Evolutionary conservation across 2,888 invertebrate species (phyloP).

Genomic region (Orthosia gracilis): DNA sequence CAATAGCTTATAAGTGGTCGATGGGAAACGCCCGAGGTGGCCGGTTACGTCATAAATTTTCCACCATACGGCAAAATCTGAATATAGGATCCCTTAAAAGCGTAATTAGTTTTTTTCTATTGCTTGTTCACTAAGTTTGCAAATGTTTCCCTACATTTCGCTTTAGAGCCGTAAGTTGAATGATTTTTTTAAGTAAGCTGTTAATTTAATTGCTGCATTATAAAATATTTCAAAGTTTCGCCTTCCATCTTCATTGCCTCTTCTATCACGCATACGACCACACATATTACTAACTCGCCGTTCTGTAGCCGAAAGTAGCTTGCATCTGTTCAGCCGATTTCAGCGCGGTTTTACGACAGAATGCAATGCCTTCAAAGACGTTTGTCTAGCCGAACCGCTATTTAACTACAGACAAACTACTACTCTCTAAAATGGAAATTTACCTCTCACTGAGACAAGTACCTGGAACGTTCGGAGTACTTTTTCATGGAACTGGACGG

Average conservation of each 20-base stretch:
- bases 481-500: constrained; percentile 91
- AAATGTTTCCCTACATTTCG: not conserved
- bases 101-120: not conserved
- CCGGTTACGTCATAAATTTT: not conserved
- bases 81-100: not conserved
- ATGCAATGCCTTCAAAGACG: constrained; percentile 10
- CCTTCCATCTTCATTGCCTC: not conserved
- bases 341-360: not conserved
- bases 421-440: constrained; percentile 71
- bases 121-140: constrained; percentile 10
- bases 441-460: constrained; percentile 77
- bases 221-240: not conserved
- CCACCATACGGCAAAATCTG: not conserved
- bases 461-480: constrained; percentile 90
- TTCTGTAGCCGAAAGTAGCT: constrained; percentile 15
- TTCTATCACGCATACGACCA: not conserved
- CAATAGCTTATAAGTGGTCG: not conserved
- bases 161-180: not conserved
- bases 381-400: constrained; percentile 12
- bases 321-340: constrained; percentile 6
- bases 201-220: constrained; percentile 4
- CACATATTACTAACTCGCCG: not conserved
- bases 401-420: constrained; percentile 53
- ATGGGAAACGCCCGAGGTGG: not conserved
- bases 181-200: not conserved